Conservation (phyloP, 1,140 invertebrate species). For the Caerostris darwini region DNA sequence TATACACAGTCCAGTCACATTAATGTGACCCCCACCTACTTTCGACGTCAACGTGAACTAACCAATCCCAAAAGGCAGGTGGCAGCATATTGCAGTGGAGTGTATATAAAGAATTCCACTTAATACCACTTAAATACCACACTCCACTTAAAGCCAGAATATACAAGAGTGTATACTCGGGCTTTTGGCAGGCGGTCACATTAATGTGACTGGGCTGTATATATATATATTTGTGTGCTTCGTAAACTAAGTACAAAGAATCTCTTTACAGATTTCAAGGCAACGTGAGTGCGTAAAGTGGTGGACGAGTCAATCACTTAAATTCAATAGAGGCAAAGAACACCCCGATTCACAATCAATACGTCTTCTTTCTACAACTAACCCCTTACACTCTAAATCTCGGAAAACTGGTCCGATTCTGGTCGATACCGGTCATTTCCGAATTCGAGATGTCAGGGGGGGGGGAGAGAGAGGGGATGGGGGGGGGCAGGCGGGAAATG, state of each 20-base stretch:
- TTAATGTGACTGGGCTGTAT: no score
- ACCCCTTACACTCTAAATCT: constrained; percentile 17
- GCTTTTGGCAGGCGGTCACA: no score
- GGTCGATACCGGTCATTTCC: constrained; percentile 48
- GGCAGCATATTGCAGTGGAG: no score
- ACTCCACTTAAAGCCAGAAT: no score
- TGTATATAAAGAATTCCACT: no score
- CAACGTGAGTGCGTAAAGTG: not conserved
- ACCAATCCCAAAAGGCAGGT: no score
- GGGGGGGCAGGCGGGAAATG: not conserved
- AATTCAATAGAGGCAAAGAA: not conserved
- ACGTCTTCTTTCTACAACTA: not conserved
- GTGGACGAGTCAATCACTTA: not conserved
- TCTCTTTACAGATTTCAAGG: not conserved
- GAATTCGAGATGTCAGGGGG: not conserved
- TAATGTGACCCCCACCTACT: no score
- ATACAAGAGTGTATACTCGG: no score
- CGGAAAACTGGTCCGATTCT: not conserved
- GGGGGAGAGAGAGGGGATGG: not conserved
- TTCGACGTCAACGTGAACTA: no score
- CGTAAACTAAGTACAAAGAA: not conserved
- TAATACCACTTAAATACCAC: no score
- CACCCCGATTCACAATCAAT: not conserved
- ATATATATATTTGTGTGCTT: not conserved
- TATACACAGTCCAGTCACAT: no score